Percentiles rank a stretch among this genome's conserved stretches.
Evolutionary conservation across 2,113 vertebrate species (phyloP).

Genomic region (Aptenodytes patagonicus): DNA sequence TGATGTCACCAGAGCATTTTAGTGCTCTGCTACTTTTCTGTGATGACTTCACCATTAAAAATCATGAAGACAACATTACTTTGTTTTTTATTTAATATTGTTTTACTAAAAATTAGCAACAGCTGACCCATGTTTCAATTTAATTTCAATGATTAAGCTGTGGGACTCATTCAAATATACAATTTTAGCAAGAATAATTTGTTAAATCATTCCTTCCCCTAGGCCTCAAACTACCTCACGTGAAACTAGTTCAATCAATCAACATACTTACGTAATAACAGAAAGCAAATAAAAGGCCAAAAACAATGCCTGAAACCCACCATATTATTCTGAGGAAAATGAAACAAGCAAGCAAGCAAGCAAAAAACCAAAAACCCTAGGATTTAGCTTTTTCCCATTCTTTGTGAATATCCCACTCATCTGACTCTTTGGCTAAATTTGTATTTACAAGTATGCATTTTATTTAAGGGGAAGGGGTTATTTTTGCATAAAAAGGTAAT

Average conservation of each 20-base stretch:
- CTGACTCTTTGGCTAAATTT: background rate
- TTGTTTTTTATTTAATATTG: background rate
- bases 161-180: slow-evolving; percentile 27
- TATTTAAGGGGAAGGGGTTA: background rate
- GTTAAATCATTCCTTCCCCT: background rate
- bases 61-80: background rate
- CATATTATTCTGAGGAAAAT: background rate
- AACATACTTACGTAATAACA: background rate
- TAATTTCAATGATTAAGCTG: slow-evolving; percentile 36
- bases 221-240: background rate
- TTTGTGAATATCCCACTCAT: background rate
- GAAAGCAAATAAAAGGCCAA: background rate
- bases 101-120: slow-evolving; percentile 10
- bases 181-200: slow-evolving; percentile 51
- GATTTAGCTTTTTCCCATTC: background rate
- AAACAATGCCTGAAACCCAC: background rate
- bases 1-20: background rate
- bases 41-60: background rate
- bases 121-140: slow-evolving; percentile 9
- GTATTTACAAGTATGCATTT: background rate
- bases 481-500: background rate
- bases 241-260: background rate
- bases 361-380: background rate
- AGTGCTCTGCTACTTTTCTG: background rate
- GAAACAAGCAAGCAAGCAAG: background rate